These are phyloP conservation scores for Helogale parvula DNA, from an alignment of 2,113 vertebrate species.

Conservation along the genomic window DNA sequence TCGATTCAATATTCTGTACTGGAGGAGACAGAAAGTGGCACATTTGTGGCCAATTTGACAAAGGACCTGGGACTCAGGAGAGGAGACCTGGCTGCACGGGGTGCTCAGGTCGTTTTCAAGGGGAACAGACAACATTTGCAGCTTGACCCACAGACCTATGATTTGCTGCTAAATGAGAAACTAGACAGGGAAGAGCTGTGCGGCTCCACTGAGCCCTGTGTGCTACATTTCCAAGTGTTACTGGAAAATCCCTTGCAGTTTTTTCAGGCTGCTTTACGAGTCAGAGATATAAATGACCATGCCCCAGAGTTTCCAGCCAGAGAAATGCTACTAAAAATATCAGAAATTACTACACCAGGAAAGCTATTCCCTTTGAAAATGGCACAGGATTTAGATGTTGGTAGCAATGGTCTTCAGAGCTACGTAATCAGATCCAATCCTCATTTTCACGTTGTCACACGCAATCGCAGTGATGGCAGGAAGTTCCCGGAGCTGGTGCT, in stretches of 20 bases:
- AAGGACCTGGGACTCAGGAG: conserved; percentile 75
- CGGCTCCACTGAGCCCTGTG: conserved; percentile 77
- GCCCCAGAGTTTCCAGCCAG: conserved; percentile 83
- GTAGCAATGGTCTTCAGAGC: conserved; percentile 85
- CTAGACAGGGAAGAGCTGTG: conserved; percentile 72
- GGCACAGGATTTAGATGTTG: conserved; percentile 86
- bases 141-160: conserved; percentile 78
- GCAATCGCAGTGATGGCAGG: conserved; percentile 64
- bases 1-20: conserved; percentile 84
- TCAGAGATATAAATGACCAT: conserved; percentile 90
- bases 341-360: conserved; percentile 81
- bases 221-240: conserved; percentile 85
- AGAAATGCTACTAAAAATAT: conserved; percentile 83
- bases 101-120: conserved; percentile 84
- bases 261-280: conserved; percentile 80
- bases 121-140: conserved; percentile 82
- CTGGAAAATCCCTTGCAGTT: conserved; percentile 87
- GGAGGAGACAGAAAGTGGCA: conserved; percentile 87
- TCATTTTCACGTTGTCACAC: conserved; percentile 81
- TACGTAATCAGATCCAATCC: conserved; percentile 79
- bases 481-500: conserved; percentile 80
- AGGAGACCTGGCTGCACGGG: conserved; percentile 75
- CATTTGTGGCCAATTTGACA: conserved; percentile 85
- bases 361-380: conserved; percentile 81
- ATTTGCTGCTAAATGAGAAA: conserved; percentile 80